phyloP scores from a whole-genome alignment of 2,113 vertebrate species.

The Nannobrachium achirus region DNA sequence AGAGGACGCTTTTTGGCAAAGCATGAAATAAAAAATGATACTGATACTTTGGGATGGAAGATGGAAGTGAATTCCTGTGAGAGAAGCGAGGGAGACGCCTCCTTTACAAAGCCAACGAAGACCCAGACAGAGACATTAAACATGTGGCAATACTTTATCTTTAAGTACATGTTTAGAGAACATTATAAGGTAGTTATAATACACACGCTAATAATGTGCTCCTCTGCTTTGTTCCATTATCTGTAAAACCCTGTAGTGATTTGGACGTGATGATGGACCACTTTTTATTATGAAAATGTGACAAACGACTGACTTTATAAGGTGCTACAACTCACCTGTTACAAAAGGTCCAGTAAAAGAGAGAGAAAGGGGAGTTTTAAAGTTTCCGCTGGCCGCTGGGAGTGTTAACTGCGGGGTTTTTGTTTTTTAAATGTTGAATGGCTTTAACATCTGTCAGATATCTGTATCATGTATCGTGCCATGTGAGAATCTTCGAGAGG shows the following conservation, averaged over 20 bases:
- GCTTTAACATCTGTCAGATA: slow-evolving; percentile 27
- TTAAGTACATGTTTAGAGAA: no score
- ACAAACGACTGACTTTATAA: no score
- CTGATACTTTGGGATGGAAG: slow-evolving; percentile 41
- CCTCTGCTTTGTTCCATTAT: no score
- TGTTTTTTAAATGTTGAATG: neutral
- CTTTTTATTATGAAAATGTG: no score
- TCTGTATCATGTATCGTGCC: no score
- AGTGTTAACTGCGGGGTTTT: slow-evolving; percentile 5
- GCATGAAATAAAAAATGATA: slow-evolving; percentile 28
- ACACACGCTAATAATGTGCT: no score
- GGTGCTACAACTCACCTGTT: no score
- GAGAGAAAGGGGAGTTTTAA: slow-evolving; percentile 5
- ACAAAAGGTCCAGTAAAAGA: no score
- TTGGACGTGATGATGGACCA: no score
- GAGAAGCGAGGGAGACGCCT: slow-evolving; percentile 11
- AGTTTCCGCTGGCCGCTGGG: neutral
- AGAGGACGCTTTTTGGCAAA: slow-evolving; percentile 43
- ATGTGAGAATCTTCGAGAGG: no score
- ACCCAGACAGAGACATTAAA: neutral
- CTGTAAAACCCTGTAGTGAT: no score
- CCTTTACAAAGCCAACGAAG: slow-evolving; percentile 21
- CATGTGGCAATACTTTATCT: neutral
- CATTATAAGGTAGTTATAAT: no score
- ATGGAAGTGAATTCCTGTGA: slow-evolving; percentile 18